phyloP scores from a whole-genome alignment of 2,797 vertebrate genomes.

The Holocentrus rufus region DNA sequence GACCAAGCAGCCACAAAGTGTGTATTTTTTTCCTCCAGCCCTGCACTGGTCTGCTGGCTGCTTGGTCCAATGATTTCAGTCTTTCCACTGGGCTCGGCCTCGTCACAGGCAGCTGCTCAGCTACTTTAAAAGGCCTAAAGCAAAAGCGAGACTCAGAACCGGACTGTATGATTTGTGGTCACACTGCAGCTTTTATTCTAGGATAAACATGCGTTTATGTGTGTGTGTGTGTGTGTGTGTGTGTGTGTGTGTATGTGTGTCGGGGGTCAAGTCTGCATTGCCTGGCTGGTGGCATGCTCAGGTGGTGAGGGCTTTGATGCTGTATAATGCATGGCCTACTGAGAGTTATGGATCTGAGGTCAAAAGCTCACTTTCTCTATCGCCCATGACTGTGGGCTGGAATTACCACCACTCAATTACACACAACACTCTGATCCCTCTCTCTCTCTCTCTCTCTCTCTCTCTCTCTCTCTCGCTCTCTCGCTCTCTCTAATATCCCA shows the following conservation, averaged over 20 bases:
- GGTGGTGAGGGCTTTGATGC: conserved; percentile 32
- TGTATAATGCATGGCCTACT: conserved; percentile 34
- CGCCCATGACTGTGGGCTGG: conserved; percentile 29
- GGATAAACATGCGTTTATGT: conserved; percentile 10
- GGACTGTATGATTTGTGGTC: conserved; percentile 66
- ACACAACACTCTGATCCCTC: conserved; percentile 4
- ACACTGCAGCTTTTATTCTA: conserved; percentile 59
- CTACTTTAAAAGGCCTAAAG: conserved; percentile 67
- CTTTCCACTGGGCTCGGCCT: conserved; percentile 68
- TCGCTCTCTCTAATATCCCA: neutral
- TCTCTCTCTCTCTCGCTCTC: neutral
- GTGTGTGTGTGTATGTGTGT: conserved; percentile 18
- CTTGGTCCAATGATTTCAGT: conserved; percentile 71
- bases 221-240: conserved; percentile 11
- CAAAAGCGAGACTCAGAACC: conserved; percentile 48
- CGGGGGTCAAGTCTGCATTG: conserved; percentile 10
- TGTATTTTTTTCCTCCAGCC: conserved; percentile 53
- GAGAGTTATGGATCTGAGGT: conserved; percentile 55
- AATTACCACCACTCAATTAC: conserved; percentile 35
- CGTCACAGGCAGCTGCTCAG: conserved; percentile 69
- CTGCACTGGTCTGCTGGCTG: conserved; percentile 46
- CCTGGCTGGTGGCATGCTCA: conserved; percentile 8
- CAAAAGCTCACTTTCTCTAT: conserved; percentile 30
- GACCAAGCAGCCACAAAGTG: conserved; percentile 22
- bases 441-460: conserved; percentile 2